phyloP scores from a whole-genome alignment of 2,888 invertebrate species.

The Serripes groenlandicus region DNA sequence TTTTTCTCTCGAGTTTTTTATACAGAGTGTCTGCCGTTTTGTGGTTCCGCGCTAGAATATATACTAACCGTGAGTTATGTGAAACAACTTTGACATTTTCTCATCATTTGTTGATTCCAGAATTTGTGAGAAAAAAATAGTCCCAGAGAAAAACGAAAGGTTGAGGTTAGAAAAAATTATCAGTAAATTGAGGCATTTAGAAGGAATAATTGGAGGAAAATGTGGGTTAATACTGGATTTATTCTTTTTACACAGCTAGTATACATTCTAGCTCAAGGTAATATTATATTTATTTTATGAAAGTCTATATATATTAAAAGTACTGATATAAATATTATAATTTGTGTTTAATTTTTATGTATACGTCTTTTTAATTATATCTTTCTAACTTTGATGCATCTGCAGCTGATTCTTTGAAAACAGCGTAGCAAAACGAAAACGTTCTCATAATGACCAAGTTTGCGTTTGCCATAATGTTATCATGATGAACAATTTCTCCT shows the following conservation, averaged over 20 bases:
- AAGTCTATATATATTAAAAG: too few relatives aligned
- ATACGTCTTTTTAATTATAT: too few relatives aligned
- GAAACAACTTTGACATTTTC: slow-evolving; percentile 19
- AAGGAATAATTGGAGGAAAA: background rate
- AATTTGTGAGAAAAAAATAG: background rate
- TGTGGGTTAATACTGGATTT: slow-evolving; percentile 11
- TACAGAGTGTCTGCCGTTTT: background rate
- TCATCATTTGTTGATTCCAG: slow-evolving; percentile 8
- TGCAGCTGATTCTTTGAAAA: too few relatives aligned
- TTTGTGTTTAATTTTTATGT: too few relatives aligned
- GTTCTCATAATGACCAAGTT: too few relatives aligned
- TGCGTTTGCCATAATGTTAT: too few relatives aligned
- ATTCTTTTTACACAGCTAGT: slow-evolving; percentile 4
- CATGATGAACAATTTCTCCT: too few relatives aligned
- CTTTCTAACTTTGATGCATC: too few relatives aligned
- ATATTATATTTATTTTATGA: background rate
- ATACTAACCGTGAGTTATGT: background rate
- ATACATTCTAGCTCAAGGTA: slow-evolving; percentile 8
- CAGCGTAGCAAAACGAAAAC: too few relatives aligned
- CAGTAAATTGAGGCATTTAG: background rate
- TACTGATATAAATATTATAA: too few relatives aligned
- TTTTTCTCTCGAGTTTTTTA: background rate
- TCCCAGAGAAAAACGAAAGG: background rate
- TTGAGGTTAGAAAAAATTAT: background rate
- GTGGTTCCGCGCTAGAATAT: background rate